Base-by-base conservation (phyloP, 2,888 invertebrate genomes). In the Melanchra persicariae region DNA sequence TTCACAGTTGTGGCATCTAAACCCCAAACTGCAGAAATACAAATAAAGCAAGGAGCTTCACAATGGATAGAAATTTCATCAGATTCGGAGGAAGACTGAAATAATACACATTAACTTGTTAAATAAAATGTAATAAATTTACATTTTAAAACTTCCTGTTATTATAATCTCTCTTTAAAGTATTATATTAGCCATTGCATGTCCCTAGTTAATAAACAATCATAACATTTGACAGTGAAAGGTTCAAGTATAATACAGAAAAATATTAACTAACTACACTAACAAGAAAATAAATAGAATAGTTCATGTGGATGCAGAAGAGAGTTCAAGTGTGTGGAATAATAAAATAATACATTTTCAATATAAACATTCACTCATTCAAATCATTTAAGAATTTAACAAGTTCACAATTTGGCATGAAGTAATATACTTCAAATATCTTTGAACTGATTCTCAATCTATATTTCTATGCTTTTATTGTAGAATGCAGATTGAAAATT, bases 31-130 rank as follows among this genome's bases (percentile, higher is more conserved):
- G 95, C 93, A 62, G 95, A 95, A 88, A 88, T 93, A 24, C 88
- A 91, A 60, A 83, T 87, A 7, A 93, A 93, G 78, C 89, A 91
- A 77, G 91, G 90, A 59, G 85, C 89, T 45, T 93, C 95, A 62
- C 85, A 90, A 70, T 96, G 96, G 96, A 94, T 96, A 85, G 96
- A 96, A 86, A 90, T 96, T 80, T 95, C 96, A 77, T 96, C 96
- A 73, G 96, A 93, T 71, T 96, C 96, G 6, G 95, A 94, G 49
- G 95, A 90, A 79, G 89, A 92, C 64, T 90, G 70, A 85, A 84
- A 92, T 82, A 85, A 87, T 79, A 87, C 72, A 87, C 73, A 84
- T 83, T 79, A 86, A 68, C 88, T 87, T 88, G 84, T 91, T 87
- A 89, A 90, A 91, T 93, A 92, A 92, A 93, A 93, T 93, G 90